Percentiles rank a stretch among this genome's conserved stretches.
These are phyloP conservation scores for Meliscaeva auricollis DNA, from an alignment of 2,888 invertebrate species.

Conservation along the genomic window DNA sequence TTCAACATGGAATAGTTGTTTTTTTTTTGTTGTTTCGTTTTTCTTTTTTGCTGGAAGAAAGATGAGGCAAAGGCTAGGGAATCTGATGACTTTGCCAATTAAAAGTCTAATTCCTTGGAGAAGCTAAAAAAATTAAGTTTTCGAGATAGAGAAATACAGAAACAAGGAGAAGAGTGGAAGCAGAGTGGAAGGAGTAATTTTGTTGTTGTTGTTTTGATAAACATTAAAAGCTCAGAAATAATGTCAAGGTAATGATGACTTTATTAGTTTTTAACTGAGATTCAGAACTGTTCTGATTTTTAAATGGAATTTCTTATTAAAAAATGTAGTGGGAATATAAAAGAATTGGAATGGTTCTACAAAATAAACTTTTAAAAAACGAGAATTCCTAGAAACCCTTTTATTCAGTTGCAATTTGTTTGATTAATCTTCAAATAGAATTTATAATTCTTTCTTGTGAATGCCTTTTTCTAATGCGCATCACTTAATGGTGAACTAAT, in stretches of 20 bases:
- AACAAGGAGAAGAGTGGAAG: constrained; percentile 8
- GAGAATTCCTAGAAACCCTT: no score
- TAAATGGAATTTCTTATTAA: no score
- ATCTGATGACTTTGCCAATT: constrained; percentile 61
- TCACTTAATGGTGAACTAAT: no score
- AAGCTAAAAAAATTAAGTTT: constrained; percentile 35
- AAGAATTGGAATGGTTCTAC: no score
- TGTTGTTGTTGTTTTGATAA: not conserved
- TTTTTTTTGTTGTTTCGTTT: constrained; percentile 1
- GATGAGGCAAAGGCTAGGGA: constrained; percentile 8
- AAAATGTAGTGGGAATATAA: no score
- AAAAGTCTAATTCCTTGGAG: constrained; percentile 66
- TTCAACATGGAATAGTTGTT: constrained; percentile 50
- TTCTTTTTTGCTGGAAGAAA: not conserved
- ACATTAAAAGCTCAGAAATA: not conserved
- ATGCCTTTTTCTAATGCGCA: no score
- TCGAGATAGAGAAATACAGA: constrained; percentile 23
- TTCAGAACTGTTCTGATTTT: no score
- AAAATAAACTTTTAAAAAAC: no score
- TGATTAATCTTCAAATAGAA: no score
- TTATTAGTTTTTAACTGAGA: constrained; percentile 8
- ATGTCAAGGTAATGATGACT: constrained; percentile 16
- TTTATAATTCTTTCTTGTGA: no score
- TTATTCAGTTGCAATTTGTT: no score
- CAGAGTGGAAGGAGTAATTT: not conserved